phyloP scores from a whole-genome alignment of 2,888 invertebrate species.

The Acrobasis repandana region DNA sequence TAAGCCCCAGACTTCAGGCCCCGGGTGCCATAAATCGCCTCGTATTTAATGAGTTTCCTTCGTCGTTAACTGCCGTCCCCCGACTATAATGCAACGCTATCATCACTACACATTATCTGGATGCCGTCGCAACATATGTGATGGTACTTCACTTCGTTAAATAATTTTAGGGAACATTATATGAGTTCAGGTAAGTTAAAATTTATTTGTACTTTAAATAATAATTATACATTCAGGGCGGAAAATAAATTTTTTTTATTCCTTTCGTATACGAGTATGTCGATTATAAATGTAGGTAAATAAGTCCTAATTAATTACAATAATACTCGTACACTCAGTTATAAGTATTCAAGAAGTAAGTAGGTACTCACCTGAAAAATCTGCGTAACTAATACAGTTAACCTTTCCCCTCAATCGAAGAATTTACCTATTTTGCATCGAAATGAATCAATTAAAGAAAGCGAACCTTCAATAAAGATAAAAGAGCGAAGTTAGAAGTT shows the following conservation, averaged over 20 bases:
- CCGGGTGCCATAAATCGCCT: conserved; percentile 66
- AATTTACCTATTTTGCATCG: conserved; percentile 23
- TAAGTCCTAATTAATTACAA: no score
- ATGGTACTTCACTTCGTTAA: conserved; percentile 31
- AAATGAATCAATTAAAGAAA: conserved; percentile 25
- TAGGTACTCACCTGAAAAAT: not conserved
- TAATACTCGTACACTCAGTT: no score
- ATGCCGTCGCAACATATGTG: conserved; percentile 57
- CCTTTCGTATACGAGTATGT: no score
- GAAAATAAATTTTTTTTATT: no score
- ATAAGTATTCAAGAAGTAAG: no score
- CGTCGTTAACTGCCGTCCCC: conserved; percentile 67
- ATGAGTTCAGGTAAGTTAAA: not conserved
- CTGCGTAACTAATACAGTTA: conserved; percentile 13
- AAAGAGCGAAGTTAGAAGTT: conserved; percentile 49
- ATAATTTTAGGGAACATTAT: not conserved
- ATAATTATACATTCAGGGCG: no score
- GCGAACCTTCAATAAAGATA: conserved; percentile 44
- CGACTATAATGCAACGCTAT: conserved; percentile 69
- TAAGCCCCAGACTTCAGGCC: conserved; percentile 40
- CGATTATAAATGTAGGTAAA: no score
- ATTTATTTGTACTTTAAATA: no score
- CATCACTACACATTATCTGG: conserved; percentile 68
- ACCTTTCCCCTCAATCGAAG: conserved; percentile 2
- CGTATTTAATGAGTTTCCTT: conserved; percentile 78